These are phyloP conservation scores for Ceramica pisi DNA, from an alignment of 2,888 invertebrate species.

Conservation along the genomic window DNA sequence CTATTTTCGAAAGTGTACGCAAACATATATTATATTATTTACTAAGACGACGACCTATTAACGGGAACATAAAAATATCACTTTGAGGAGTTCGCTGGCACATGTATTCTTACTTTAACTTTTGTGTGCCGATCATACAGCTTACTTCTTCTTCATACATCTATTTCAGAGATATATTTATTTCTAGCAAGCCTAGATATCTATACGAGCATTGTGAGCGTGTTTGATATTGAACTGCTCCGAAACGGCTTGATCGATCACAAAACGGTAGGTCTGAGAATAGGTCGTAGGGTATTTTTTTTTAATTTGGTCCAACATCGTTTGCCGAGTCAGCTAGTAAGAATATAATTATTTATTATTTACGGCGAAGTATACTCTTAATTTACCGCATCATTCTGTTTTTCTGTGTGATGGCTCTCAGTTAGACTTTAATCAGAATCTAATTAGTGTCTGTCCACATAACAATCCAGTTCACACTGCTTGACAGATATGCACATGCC, in stretches of 20 bases:
- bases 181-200: not conserved
- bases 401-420: not conserved
- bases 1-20: conserved; percentile 39
- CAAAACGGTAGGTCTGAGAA: too few species aligned
- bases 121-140: not conserved
- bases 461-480: conserved; percentile 68
- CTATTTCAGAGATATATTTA: not conserved
- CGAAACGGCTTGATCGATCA: too few species aligned
- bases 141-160: not conserved
- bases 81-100: conserved; percentile 1
- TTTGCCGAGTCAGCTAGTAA: too few species aligned
- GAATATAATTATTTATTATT: too few species aligned
- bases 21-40: conserved; percentile 44
- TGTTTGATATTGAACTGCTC: too few species aligned
- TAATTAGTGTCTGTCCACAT: conserved; percentile 48
- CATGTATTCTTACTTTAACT: conserved; percentile 3
- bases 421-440: conserved; percentile 24
- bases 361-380: too few species aligned
- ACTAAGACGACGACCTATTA: conserved; percentile 38
- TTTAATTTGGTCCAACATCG: too few species aligned
- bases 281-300: too few species aligned
- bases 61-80: conserved; percentile 20
- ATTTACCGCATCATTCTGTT: not conserved
- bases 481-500: conserved; percentile 66
- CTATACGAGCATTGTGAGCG: not conserved